Evolutionary conservation across 1,140 invertebrate genomes (phyloP), one percentile per base, ranked within the genome.

Genomic region (Ridgeia piscesae): DNA sequence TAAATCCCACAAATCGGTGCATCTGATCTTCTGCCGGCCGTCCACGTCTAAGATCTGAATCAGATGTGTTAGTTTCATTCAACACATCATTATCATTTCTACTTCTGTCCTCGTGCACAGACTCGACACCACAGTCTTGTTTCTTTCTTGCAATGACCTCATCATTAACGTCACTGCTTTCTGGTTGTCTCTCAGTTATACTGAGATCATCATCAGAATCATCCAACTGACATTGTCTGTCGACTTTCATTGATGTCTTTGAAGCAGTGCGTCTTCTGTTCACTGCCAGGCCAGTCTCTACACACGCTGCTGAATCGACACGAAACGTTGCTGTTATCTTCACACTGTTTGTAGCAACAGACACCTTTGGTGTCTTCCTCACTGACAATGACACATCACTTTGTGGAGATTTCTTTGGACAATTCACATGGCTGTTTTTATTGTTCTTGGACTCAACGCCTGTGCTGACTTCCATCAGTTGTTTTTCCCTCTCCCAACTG

Each of bases 401-500:
- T 77, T 9, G 14, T 21, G 58, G 58, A 77, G 58, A 77, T 27
- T 31, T 42, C 11, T 4, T 42, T 42, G 42, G 42, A 42, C 42
- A 11, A 42, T 42, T 42, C 42, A 42, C 42, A 42, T 42, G 14
- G 58, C 2, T 21, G 2, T 77, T 21, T 77, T 21, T 77, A 2
- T 77, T 77, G 58, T 77, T 77, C 58, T 77, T 21, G 17, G 27
- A 77, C 2, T 31, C 58, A 21, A 77, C 2, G 17, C 58, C 58
- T 92, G 48, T 8, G 92, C 58, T 77, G 58, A 77, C 58, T 77
- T 77, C 58, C 17, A 21, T 2, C 58, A 77, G 88, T 50, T 88
- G 11, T 33, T 93, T 92, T 89, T 94, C 94, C 48, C 34, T 91
- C 89, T 94, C 92, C 94, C 94, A 94, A 34, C 94, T 88, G 58